phyloP scores from a whole-genome alignment of 2,888 invertebrate genomes.

The Brassicogethes aeneus region DNA sequence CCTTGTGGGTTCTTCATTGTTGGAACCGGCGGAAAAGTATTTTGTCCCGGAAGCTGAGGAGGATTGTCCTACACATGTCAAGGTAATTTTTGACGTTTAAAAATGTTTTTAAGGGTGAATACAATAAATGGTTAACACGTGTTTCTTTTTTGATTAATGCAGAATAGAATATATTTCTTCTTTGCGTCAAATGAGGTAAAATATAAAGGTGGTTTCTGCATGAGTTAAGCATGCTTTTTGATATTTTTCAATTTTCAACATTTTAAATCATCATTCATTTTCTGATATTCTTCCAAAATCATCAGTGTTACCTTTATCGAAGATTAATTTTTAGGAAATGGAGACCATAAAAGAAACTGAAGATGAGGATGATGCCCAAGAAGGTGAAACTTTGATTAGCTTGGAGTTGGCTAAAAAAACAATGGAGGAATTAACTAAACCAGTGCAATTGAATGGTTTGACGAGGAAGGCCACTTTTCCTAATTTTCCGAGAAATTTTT shows the following conservation, averaged over 20 bases:
- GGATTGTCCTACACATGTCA: slow-evolving; percentile 25
- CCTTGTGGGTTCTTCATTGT: slow-evolving; percentile 54
- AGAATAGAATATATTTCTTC: slow-evolving; percentile 39
- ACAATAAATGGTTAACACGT: too few species aligned
- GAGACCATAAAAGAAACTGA: slow-evolving; percentile 60
- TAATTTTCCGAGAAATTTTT: slow-evolving; percentile 36
- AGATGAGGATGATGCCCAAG: slow-evolving; percentile 46
- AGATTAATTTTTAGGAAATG: slow-evolving; percentile 48
- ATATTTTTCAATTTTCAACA: neutral
- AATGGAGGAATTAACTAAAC: slow-evolving; percentile 33
- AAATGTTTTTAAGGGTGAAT: too few species aligned
- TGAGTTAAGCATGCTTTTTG: neutral
- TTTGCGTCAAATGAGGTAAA: slow-evolving; percentile 40
- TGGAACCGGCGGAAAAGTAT: slow-evolving; percentile 67
- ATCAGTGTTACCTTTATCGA: neutral
- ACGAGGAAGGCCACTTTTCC: slow-evolving; percentile 36
- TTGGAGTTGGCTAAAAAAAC: slow-evolving; percentile 28
- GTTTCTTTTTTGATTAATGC: slow-evolving; percentile 26
- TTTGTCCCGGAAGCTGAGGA: slow-evolving; percentile 49
- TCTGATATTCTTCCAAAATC: too few species aligned
- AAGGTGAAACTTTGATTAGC: slow-evolving; percentile 33
- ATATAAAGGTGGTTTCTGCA: slow-evolving; percentile 3
- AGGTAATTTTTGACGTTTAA: too few species aligned
- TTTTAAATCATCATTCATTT: too few species aligned
- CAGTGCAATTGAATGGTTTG: slow-evolving; percentile 18